phyloP scores from a whole-genome alignment of 1,140 invertebrate genomes.

The Dryas iulia region DNA sequence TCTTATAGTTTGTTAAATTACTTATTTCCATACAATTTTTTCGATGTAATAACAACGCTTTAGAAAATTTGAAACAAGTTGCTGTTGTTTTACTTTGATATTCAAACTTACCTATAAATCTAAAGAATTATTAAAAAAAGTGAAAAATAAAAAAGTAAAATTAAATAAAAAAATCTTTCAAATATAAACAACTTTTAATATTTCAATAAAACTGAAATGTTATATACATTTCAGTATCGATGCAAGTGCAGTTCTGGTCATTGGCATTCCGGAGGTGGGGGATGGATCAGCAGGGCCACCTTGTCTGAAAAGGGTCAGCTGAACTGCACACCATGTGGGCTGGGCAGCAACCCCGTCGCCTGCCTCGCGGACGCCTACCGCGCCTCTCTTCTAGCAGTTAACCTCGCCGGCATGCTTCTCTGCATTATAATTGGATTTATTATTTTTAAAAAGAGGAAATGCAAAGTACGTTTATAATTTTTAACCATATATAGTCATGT shows the following conservation, averaged over 20 bases:
- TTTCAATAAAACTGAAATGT: not conserved
- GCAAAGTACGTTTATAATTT: slow-evolving; percentile 82
- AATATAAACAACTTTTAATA: not conserved
- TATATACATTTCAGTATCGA: slow-evolving; percentile 52
- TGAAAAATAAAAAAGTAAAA: no score
- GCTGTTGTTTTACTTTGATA: no score
- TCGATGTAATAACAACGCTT: no score
- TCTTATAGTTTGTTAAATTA: no score
- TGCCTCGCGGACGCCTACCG: slow-evolving; percentile 81
- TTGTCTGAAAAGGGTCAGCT: slow-evolving; percentile 31
- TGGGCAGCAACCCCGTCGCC: slow-evolving; percentile 53
- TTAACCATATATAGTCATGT: no score
- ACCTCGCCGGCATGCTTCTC: slow-evolving; percentile 87
- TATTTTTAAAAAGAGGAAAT: slow-evolving; percentile 88
- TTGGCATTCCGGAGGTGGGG: slow-evolving; percentile 52
- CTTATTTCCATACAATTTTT: no score
- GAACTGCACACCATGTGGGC: slow-evolving; percentile 55
- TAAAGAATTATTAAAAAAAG: no score
- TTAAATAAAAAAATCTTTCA: no score
- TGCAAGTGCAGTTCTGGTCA: slow-evolving; percentile 61
- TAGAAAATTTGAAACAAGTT: no score
- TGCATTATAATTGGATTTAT: slow-evolving; percentile 85
- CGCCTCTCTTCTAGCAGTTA: slow-evolving; percentile 84
- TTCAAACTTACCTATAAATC: no score
- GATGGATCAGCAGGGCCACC: slow-evolving; percentile 40